These are phyloP conservation scores for Cyprinodon tularosa DNA, from an alignment of 2,113 vertebrate genomes.

Conservation along the genomic window DNA sequence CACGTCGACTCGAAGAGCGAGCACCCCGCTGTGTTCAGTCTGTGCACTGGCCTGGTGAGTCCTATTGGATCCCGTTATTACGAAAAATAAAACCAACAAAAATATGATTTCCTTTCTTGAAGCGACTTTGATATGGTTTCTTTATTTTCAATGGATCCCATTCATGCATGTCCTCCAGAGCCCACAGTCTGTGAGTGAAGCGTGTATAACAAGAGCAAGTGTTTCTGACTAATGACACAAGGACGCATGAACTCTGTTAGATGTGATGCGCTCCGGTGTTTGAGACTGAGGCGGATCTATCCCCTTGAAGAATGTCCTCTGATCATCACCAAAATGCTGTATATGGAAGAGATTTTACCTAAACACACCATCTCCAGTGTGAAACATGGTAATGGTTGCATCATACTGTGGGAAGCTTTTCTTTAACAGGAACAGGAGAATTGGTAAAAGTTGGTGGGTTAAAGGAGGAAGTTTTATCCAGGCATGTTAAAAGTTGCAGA, in stretches of 20 bases:
- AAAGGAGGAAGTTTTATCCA: not conserved
- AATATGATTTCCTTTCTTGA: not conserved
- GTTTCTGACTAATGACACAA: constrained; percentile 35
- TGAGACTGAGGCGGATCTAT: not conserved
- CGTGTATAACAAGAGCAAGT: constrained; percentile 51
- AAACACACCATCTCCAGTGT: not conserved
- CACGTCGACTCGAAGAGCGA: constrained; percentile 85
- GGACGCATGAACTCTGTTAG: constrained; percentile 7
- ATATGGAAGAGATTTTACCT: not conserved
- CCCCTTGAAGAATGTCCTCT: too few species aligned
- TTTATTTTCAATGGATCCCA: constrained; percentile 25
- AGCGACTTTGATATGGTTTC: constrained; percentile 26
- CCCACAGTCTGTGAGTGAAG: constrained; percentile 26
- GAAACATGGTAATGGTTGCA: not conserved
- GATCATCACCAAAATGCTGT: not conserved
- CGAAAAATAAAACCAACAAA: too few species aligned
- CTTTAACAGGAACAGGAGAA: not conserved
- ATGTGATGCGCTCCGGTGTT: constrained; percentile 29
- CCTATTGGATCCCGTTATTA: too few species aligned
- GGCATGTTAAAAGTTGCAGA: not conserved
- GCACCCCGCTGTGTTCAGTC: constrained; percentile 87
- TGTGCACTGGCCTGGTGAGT: constrained; percentile 96
- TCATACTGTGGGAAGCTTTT: not conserved
- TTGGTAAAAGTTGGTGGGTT: not conserved
- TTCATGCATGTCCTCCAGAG: constrained; percentile 20